Conservation (phyloP, 1,140 invertebrate species). For the Danaus plexippus region DNA sequence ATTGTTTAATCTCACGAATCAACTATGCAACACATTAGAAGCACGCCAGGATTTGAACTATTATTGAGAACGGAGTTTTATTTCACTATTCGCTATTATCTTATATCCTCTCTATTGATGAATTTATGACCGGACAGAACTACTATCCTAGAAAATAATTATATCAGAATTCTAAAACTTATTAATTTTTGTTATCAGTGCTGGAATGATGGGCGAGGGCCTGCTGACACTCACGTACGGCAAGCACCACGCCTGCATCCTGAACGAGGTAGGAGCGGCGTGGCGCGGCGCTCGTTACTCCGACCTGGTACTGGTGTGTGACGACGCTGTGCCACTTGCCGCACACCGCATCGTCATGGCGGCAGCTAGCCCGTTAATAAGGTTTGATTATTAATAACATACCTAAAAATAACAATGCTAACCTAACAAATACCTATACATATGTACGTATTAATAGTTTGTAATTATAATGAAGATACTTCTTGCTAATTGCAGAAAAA, state of each 20-base stretch:
- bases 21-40: conserved; percentile 38
- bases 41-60: conserved; percentile 25
- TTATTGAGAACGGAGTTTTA: conserved; percentile 12
- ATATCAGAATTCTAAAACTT: neutral
- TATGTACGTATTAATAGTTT: conserved; percentile 2
- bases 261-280: conserved; percentile 87
- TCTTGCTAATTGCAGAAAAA: conserved; percentile 66
- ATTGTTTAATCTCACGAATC: conserved; percentile 43
- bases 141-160: too few relatives aligned
- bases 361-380: conserved; percentile 85
- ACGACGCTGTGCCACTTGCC: conserved; percentile 80
- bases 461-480: conserved; percentile 8
- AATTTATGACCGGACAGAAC: neutral
- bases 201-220: conserved; percentile 72
- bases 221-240: conserved; percentile 90
- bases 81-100: neutral
- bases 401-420: too few relatives aligned
- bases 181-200: conserved; percentile 41
- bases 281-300: conserved; percentile 86
- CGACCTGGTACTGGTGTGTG: conserved; percentile 85
- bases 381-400: conserved; percentile 35
- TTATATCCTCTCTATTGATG: neutral
- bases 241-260: conserved; percentile 90
- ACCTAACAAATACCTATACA: conserved; percentile 13
- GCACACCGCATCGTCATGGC: conserved; percentile 87